A percentile compares a stretch with the other conserved stretches of the same genome.
Evolutionary conservation across 2,797 vertebrate genomes (phyloP).

Genomic region (Hozukius guyotensis): DNA sequence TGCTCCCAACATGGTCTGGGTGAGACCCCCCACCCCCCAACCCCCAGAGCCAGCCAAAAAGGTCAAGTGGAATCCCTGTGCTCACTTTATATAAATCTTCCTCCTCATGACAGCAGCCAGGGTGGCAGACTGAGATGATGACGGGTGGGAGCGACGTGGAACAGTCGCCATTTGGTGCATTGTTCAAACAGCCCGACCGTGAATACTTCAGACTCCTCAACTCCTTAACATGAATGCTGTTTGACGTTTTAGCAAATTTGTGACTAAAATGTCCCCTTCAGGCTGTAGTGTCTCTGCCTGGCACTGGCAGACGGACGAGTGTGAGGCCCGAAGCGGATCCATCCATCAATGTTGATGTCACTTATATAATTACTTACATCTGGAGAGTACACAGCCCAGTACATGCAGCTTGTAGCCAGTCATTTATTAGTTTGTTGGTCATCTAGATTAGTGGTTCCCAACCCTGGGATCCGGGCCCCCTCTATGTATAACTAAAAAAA

Average conservation of each 20-base stretch:
- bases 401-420: neutral
- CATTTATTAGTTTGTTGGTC: neutral
- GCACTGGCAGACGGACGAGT: neutral
- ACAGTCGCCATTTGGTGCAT: constrained; percentile 10
- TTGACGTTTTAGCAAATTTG: constrained; percentile 7
- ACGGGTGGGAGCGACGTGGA: neutral
- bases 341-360: constrained; percentile 19
- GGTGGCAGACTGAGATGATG: neutral
- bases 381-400: neutral
- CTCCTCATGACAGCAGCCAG: neutral
- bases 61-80: neutral
- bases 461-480: too few relatives aligned
- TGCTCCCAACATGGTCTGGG: neutral
- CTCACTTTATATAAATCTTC: neutral
- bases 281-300: constrained; percentile 1
- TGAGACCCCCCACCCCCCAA: neutral
- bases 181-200: neutral
- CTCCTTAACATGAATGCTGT: neutral
- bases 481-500: too few relatives aligned
- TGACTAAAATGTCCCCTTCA: neutral
- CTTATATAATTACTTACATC: constrained; percentile 12
- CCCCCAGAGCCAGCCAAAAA: neutral
- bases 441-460: neutral
- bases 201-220: neutral
- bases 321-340: neutral